Base-by-base conservation (phyloP, 2,888 invertebrate genomes). In the Noctua janthe region DNA sequence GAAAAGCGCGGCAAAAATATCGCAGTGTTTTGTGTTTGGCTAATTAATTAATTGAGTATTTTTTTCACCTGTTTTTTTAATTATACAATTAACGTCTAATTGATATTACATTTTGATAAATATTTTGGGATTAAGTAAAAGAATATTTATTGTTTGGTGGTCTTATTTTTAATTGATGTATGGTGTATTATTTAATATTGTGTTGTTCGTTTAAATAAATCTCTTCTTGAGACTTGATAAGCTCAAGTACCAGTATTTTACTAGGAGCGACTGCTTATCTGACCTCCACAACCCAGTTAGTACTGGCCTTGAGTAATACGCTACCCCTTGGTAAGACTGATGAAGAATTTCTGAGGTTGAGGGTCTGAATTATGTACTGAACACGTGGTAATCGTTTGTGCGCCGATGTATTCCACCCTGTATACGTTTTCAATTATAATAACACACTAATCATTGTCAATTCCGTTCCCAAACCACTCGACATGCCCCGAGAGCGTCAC, bases 1-100 rank as follows among this genome's bases (percentile, higher is more conserved):
- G 84, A 83, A 84, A 82, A 85, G 56, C 79, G 83, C 84, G 82
- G 82, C 77, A 86, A 90, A 90, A 89, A 83, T 81, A 80, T 66
- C 43, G 54, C 62, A 71, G 72, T 76, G 80, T 87, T 88, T 88
- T 76, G 74, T 73, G 75, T 72, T 74, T 76, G 74, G 17, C 75
- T 86, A 84, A 82, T 86, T 88, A 88, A 85, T 88, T 85, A 83
- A 82, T 84, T 76, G 74, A 80, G 66, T 76, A 72, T 80, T 81
- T 77, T 39, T 86, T 82, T 67, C 43, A 77, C 43, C 72, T 49
- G 62, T 59, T 80, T 35, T 78, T 81, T 82, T 71, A 83, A 87
- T 83, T 71, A 79, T 43, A 66, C 73, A 70, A 76, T 86, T 74
- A 81, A 29, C 47, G 49, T 54, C 39, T 79, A 64, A 86, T 69